A percentile compares a stretch with the other conserved stretches of the same genome.
These are phyloP conservation scores for Acromyrmex echinatior DNA, from an alignment of 1,140 invertebrate species.

Conservation along the genomic window DNA sequence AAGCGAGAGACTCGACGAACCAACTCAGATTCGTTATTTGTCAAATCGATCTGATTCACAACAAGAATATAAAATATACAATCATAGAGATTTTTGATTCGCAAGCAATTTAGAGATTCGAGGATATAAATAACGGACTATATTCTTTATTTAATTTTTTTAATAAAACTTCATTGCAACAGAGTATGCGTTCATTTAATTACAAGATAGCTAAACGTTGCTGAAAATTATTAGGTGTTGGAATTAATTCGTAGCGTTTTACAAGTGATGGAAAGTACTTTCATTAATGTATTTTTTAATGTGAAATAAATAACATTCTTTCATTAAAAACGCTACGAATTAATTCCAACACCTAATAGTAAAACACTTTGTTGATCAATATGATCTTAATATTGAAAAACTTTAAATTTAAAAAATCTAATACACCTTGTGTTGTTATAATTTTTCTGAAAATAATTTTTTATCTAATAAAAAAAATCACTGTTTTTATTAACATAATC, in stretches of 20 bases:
- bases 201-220: not conserved
- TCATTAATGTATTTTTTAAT: too few relatives aligned
- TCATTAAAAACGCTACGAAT: too few relatives aligned
- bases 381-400: not conserved
- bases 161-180: not conserved
- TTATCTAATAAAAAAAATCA: not conserved
- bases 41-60: not conserved
- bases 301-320: too few relatives aligned
- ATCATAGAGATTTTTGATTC: not conserved
- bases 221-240: too few relatives aligned
- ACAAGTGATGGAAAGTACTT: too few relatives aligned
- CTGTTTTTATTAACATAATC: not conserved
- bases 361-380: not conserved
- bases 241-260: too few relatives aligned
- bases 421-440: not conserved
- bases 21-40: conserved; percentile 6
- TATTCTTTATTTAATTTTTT: not conserved
- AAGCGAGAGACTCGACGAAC: conserved; percentile 27
- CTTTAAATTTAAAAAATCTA: not conserved
- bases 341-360: too few relatives aligned
- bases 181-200: not conserved
- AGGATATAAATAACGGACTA: not conserved
- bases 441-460: not conserved
- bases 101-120: not conserved
- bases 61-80: not conserved